Percentiles rank a stretch among this genome's conserved stretches.
Evolutionary conservation across 1,140 invertebrate genomes (phyloP).

Genomic region (Micrasema minimum): DNA sequence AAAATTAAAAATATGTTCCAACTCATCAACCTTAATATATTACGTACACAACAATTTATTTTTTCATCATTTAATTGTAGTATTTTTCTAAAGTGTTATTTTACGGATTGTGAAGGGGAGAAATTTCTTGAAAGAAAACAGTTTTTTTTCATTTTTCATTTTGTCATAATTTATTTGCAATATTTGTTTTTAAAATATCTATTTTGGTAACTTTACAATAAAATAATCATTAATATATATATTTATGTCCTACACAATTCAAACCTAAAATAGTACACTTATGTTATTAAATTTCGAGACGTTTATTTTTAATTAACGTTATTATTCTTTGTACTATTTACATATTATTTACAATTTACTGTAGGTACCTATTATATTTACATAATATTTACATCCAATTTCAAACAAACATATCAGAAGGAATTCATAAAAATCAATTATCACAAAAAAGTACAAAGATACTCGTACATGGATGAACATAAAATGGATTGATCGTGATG

Average conservation of each 20-base stretch:
- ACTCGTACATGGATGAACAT: too few species aligned
- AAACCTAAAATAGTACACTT: constrained; percentile 34
- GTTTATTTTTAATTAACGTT: constrained; percentile 19
- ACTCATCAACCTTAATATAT: too few species aligned
- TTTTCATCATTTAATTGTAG: too few species aligned
- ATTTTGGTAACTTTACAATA: constrained; percentile 32
- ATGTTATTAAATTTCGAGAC: constrained; percentile 15
- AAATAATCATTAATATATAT: constrained; percentile 25
- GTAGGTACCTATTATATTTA: constrained; percentile 9
- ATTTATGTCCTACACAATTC: constrained; percentile 27
- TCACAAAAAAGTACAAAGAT: too few species aligned
- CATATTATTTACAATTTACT: constrained; percentile 16
- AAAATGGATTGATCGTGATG: too few species aligned
- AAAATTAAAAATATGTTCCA: too few species aligned
- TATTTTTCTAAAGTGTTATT: too few species aligned
- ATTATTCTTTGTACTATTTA: constrained; percentile 27
- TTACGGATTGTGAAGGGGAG: too few species aligned
- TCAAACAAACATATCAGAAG: too few species aligned
- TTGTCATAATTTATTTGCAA: constrained; percentile 36
- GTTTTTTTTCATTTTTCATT: constrained; percentile 23
- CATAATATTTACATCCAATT: constrained; percentile 1
- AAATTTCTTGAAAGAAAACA: too few species aligned
- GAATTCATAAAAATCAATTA: too few species aligned
- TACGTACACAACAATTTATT: too few species aligned
- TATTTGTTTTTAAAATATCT: constrained; percentile 35